Base-by-base conservation (phyloP, 2,113 vertebrate genomes). In the Salvator merianae region DNA sequence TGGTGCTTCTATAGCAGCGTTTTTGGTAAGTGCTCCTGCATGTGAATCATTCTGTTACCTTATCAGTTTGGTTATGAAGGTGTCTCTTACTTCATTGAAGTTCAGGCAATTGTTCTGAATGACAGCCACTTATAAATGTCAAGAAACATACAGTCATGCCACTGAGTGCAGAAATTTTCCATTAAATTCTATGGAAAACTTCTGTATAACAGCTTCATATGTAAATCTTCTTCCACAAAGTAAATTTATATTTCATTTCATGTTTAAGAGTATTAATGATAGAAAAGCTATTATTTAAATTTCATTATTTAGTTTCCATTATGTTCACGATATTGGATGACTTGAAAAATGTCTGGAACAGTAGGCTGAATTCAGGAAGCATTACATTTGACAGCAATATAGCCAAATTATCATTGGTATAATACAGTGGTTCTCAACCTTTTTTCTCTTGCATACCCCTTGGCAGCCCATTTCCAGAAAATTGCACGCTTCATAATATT, bases 1-100 rank as follows among this genome's bases (percentile, higher is more conserved):
- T 1, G 99, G 98, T 70, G 95, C 97, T 70, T 97, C 98, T 89
- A 99, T 99, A 90, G 98, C 98, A 91, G 97, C 97, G 0, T 99
- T 99, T 94, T 96, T 99, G 97, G 99, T 99, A 95, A 97, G 97
- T 95, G 82, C 20, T 1, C 70, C 5, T 88, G 22, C 28, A 12
- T 12, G 8, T 71, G 13, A 65, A 14, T 38, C 34, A 32, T 40
- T 70, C 30, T 71, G 9, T 47, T 55, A 7, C 13, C 38, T 59
- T 72, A 16, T 84, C 47, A 7, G n/a, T 36, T 82, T 83, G 55
- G 16, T 28, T 78, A 24, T 47, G 7, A 43, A 70, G 10, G 50
- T 14, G 36, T 7, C 38, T 38, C 34, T 72, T 34, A n/a, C 43
- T 34, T n/a, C 9, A 43, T 36, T 26, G 32, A 7, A 13, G 28